These are phyloP conservation scores for Eilema caniola DNA, from an alignment of 2,888 invertebrate genomes.

Conservation along the genomic window DNA sequence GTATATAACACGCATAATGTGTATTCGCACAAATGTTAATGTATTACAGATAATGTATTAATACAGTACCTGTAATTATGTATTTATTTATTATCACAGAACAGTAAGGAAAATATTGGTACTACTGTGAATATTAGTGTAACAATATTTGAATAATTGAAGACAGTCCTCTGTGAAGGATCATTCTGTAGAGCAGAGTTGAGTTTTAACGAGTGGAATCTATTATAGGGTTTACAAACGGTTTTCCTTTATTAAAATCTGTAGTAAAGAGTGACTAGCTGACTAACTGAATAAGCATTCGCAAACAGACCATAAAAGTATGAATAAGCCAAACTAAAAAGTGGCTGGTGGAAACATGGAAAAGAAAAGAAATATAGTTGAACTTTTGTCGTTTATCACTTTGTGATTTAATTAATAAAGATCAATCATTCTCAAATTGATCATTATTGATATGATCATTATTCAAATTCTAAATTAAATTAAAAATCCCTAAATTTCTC, in stretches of 20 bases:
- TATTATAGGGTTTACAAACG: background rate
- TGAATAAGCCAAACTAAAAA: background rate
- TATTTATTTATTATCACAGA: background rate
- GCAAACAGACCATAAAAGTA: background rate
- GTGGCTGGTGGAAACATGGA: background rate
- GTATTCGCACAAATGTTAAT: no score
- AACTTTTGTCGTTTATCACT: no score
- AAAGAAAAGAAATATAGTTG: background rate
- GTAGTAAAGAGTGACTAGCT: background rate
- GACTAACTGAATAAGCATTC: background rate
- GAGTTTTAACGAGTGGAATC: background rate
- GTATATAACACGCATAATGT: no score
- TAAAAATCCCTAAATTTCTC: no score
- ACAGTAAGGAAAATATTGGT: no score
- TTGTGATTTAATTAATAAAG: no score
- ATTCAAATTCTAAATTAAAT: no score
- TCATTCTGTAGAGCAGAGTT: background rate
- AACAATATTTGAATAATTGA: background rate
- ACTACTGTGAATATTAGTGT: no score
- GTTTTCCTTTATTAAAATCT: background rate
- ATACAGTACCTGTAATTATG: no score
- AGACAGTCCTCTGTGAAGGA: background rate
- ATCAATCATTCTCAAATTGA: no score
- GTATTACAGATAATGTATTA: background rate
- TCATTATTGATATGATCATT: no score